Conservation (phyloP, 2,113 vertebrate genomes). For the Bucco capensis region DNA sequence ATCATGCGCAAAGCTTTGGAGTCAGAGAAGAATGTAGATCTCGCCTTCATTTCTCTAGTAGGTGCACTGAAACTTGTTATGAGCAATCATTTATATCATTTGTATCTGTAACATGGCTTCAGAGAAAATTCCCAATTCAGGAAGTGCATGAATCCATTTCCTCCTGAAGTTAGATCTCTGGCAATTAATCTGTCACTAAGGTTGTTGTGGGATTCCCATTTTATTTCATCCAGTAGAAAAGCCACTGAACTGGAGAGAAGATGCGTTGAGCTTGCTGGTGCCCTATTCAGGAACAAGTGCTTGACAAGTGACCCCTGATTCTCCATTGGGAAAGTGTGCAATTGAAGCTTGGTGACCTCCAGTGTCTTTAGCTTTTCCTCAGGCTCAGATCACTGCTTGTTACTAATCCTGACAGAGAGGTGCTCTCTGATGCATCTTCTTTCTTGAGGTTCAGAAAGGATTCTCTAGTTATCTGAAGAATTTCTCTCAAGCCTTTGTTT, state of each 20-base stretch:
- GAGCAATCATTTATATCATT: neutral
- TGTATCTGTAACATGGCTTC: neutral
- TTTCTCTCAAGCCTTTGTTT: constrained; percentile 90
- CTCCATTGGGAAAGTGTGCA: constrained; percentile 6
- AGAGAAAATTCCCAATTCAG: constrained; percentile 13
- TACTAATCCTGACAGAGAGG: constrained; percentile 84
- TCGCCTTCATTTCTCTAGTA: neutral
- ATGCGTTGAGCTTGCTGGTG: constrained; percentile 30
- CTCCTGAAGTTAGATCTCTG: neutral
- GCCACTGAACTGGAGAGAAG: neutral
- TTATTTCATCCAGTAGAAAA: neutral
- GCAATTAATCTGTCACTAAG: constrained; percentile 28
- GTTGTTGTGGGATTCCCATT: neutral
- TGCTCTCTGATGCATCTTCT: constrained; percentile 85
- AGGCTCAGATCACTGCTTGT: constrained; percentile 86
- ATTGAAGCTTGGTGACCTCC: neutral
- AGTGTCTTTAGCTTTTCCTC: constrained; percentile 83
- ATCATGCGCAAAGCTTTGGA: neutral
- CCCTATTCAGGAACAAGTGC: constrained; percentile 51
- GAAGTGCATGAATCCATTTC: constrained; percentile 17
- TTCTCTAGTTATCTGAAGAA: constrained; percentile 94
- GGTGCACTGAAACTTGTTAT: neutral
- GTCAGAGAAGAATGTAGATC: neutral
- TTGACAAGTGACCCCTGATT: constrained; percentile 46
- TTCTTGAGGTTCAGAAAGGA: constrained; percentile 89